Conservation (phyloP, 2,888 invertebrate genomes). For the Eristalis tenax region DNA sequence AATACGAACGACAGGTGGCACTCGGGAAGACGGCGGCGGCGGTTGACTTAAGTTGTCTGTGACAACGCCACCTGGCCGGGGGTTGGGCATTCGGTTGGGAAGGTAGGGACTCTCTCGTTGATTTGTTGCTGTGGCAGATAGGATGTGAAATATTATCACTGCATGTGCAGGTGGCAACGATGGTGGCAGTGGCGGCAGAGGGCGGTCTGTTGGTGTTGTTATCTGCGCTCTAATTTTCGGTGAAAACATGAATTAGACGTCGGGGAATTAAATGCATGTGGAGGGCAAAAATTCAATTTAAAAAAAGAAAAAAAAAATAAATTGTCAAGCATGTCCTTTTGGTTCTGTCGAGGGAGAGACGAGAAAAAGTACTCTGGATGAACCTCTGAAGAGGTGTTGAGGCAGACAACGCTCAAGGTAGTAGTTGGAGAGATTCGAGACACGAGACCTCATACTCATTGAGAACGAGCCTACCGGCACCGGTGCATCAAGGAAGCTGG, state of each 20-base stretch:
- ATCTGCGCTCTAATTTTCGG: neutral
- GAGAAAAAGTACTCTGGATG: too few species aligned
- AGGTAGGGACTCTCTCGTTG: slow-evolving; percentile 16
- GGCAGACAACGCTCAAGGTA: too few species aligned
- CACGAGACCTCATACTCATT: too few species aligned
- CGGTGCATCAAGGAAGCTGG: too few species aligned
- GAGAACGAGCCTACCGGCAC: too few species aligned
- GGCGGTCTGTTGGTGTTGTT: neutral
- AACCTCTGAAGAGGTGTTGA: too few species aligned
- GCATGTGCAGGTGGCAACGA: slow-evolving; percentile 45
- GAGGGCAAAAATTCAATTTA: neutral
- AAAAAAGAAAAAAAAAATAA: neutral
- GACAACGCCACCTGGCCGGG: slow-evolving; percentile 25
- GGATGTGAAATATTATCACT: slow-evolving; percentile 68
- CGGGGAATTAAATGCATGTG: neutral
- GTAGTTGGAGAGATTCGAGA: too few species aligned
- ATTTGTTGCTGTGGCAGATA: slow-evolving; percentile 53
- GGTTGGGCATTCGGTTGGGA: neutral
- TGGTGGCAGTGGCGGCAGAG: neutral
- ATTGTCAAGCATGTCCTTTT: neutral
- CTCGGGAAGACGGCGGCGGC: neutral
- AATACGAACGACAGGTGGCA: slow-evolving; percentile 46
- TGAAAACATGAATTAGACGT: neutral
- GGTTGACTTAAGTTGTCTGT: slow-evolving; percentile 19
- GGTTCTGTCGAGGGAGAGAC: neutral